Evolutionary conservation across 2,797 vertebrate species (phyloP).

Genomic region (Octomys mimax): DNA sequence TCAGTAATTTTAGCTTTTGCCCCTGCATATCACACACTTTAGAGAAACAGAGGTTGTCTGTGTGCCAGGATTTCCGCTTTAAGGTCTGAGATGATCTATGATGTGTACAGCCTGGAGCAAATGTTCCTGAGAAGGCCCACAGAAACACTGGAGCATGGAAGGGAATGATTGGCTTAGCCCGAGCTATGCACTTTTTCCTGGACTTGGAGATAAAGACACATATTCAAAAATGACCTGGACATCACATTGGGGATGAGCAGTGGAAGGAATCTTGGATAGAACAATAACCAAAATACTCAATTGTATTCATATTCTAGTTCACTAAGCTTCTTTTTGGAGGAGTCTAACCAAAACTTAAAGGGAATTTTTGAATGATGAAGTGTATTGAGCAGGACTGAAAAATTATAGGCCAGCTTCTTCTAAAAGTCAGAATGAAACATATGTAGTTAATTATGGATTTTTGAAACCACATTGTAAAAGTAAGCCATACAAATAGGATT

Average conservation of each 20-base stretch:
- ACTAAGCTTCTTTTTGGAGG: background rate
- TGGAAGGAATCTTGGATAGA: background rate
- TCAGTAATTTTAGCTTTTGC: background rate
- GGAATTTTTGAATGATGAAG: background rate
- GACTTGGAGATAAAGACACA: background rate
- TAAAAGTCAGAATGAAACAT: background rate
- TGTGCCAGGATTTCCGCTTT: background rate
- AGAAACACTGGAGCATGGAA: background rate
- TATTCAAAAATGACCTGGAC: background rate
- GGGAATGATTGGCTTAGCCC: background rate
- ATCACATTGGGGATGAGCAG: background rate
- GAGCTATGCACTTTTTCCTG: background rate
- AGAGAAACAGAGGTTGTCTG: background rate
- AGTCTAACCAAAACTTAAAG: background rate
- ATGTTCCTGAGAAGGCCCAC: background rate
- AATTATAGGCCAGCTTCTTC: background rate
- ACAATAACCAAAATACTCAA: background rate
- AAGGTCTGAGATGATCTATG: background rate
- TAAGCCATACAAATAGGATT: background rate
- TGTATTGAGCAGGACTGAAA: background rate
- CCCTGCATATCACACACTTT: background rate
- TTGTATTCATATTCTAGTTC: background rate
- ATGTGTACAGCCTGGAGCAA: background rate
- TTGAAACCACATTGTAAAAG: background rate
- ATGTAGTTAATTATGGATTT: background rate